Evolutionary conservation across 2,888 invertebrate species (phyloP), one percentile per base, ranked within the genome.

Genomic region (Leptodirus hochenwartii): DNA sequence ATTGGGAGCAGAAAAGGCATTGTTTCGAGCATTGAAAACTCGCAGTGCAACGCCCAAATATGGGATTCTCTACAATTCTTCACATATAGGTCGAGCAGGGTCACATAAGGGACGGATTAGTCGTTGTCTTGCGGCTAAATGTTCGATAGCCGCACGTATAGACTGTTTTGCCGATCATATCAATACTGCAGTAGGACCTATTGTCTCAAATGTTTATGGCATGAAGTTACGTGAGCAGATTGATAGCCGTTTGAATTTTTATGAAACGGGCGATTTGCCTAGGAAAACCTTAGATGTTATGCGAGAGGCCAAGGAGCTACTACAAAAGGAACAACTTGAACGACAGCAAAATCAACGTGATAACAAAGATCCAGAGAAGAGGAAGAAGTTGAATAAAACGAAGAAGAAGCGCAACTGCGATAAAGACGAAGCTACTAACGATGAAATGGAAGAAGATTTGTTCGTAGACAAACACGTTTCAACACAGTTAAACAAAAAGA

Each of bases 281-380:
- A 76, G 80, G 46, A 96, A 95, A 55, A 98, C 99, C 54, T 66
- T 90, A 22, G 96, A 95, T 32, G 96, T 95, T 0, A 98, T 98
- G 96, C 72, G 78, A 45, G 82, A 87, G 49, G 96, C 98, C 0
- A 61, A 87, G 22, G 73, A 75, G 30, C 43, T 41, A 30, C 34
- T 39, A 20, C 51, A 51, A 30, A 37, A 45, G n/a, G n/a, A n/a
- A n/a, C n/a, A n/a, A n/a, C n/a, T n/a, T n/a, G n/a, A n/a, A n/a
- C n/a, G n/a, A n/a, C n/a, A n/a, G n/a, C n/a, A n/a, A n/a, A n/a
- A n/a, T n/a, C n/a, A n/a, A n/a, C n/a, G n/a, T n/a, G n/a, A n/a
- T n/a, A n/a, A n/a, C n/a, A n/a, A n/a, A n/a, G n/a, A n/a, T n/a
- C n/a, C n/a, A n/a, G n/a, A n/a, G n/a, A n/a, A n/a, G 35, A 46